Conservation (phyloP, 2,888 invertebrate genomes). For the Crioceris asparagi region DNA sequence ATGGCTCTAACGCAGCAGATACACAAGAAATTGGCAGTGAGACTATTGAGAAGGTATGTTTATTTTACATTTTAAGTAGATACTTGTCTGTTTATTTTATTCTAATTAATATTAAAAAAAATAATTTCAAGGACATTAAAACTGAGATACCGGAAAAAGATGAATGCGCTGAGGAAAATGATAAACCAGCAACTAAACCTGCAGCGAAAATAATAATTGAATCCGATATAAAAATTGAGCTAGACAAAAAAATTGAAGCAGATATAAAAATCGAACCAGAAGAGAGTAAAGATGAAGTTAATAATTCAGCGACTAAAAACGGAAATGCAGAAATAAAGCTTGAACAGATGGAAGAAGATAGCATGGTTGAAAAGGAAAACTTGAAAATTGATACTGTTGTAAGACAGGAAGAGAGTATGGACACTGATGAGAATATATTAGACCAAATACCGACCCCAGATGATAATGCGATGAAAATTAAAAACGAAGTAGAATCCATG, state of each 20-base stretch:
- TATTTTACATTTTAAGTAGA: too few relatives aligned
- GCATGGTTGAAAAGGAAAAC: conserved; percentile 4
- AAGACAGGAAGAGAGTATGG: conserved; percentile 1
- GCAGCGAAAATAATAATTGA: conserved; percentile 3
- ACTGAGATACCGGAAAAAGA: not conserved
- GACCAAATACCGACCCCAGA: not conserved
- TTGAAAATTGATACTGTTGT: not conserved
- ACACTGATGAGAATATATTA: too few relatives aligned
- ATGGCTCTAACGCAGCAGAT: not conserved
- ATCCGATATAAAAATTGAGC: not conserved
- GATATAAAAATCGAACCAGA: conserved; percentile 3
- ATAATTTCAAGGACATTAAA: not conserved
- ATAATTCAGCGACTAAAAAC: conserved; percentile 4
- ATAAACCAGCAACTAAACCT: not conserved
- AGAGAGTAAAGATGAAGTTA: not conserved
- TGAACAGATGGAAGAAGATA: not conserved
- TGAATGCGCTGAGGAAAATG: not conserved
- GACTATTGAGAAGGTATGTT: too few relatives aligned
- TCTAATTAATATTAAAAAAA: not conserved
- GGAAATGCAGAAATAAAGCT: conserved; percentile 1
- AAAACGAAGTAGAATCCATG: too few relatives aligned
- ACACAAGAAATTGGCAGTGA: not conserved
- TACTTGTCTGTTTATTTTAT: too few relatives aligned
- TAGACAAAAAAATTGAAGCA: not conserved
- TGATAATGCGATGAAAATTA: not conserved